phyloP scores from a whole-genome alignment of 2,888 invertebrate species.

The Sarcophaga rosellei region DNA sequence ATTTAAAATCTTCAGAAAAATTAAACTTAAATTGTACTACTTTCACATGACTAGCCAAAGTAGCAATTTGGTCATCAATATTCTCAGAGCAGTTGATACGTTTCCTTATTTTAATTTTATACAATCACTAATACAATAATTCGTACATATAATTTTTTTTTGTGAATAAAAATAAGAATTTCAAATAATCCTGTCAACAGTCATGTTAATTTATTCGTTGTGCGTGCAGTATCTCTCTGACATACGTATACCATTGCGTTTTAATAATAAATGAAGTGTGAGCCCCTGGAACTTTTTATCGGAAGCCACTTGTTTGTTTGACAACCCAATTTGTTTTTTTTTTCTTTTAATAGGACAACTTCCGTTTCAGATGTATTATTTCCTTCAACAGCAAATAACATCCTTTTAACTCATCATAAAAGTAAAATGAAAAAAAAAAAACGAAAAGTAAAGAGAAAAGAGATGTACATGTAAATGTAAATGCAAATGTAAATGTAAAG shows the following conservation, averaged over 20 bases:
- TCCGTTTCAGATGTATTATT: conserved; percentile 22
- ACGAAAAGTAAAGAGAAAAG: too few species aligned
- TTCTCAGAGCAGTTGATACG: too few species aligned
- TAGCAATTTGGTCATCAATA: too few species aligned
- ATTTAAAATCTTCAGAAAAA: too few species aligned
- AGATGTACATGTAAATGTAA: conserved; percentile 1
- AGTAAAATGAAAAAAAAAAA: not conserved
- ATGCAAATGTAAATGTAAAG: conserved; percentile 23
- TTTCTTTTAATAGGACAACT: conserved; percentile 11
- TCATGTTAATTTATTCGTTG: conserved; percentile 47
- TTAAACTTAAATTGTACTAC: too few species aligned
- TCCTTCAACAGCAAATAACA: conserved; percentile 7
- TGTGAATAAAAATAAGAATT: too few species aligned
- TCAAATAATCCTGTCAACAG: not conserved
- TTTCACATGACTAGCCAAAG: too few species aligned
- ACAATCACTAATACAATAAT: too few species aligned
- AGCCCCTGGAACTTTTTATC: conserved; percentile 9
- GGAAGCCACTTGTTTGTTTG: conserved; percentile 15
- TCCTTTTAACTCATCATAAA: conserved; percentile 9
- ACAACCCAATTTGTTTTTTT: not conserved
- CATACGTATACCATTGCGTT: conserved; percentile 41
- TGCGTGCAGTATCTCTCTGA: conserved; percentile 34
- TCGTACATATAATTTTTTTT: too few species aligned
- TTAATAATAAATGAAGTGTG: conserved; percentile 39
- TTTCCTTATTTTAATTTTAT: too few species aligned